Evolutionary conservation across 2,888 invertebrate genomes (phyloP).

Genomic region (Polyommatus icarus): DNA sequence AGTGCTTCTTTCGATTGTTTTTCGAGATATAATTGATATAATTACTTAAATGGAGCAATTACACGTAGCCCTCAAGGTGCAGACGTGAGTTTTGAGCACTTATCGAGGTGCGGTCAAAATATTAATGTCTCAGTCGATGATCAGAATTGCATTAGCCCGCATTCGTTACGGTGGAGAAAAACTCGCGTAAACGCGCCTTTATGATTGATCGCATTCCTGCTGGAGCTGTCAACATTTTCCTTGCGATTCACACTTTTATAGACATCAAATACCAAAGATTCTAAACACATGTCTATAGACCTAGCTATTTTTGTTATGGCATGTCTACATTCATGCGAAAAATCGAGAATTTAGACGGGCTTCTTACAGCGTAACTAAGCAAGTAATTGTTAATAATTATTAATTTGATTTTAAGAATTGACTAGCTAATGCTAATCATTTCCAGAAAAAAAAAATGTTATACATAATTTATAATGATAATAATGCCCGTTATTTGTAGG

Average conservation of each 20-base stretch:
- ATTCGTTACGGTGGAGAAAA: slow-evolving; percentile 61
- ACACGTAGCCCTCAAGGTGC: neutral
- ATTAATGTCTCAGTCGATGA: slow-evolving; percentile 65
- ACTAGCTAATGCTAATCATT: too few species aligned
- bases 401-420: too few species aligned
- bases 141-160: slow-evolving; percentile 74
- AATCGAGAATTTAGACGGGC: too few species aligned
- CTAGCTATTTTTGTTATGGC: neutral
- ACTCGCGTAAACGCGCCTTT: slow-evolving; percentile 51
- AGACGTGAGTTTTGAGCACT: neutral
- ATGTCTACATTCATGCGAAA: too few species aligned
- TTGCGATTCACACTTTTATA: slow-evolving; percentile 4
- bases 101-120: slow-evolving; percentile 40
- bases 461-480: too few species aligned
- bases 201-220: slow-evolving; percentile 60
- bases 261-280: neutral
- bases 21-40: neutral
- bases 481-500: too few species aligned
- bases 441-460: too few species aligned
- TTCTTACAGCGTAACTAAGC: too few species aligned
- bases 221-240: slow-evolving; percentile 24
- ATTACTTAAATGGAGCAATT: neutral
- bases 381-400: too few species aligned
- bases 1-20: neutral
- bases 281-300: neutral